phyloP scores from a whole-genome alignment of 2,888 invertebrate genomes.

The Cerceris ruficornis region DNA sequence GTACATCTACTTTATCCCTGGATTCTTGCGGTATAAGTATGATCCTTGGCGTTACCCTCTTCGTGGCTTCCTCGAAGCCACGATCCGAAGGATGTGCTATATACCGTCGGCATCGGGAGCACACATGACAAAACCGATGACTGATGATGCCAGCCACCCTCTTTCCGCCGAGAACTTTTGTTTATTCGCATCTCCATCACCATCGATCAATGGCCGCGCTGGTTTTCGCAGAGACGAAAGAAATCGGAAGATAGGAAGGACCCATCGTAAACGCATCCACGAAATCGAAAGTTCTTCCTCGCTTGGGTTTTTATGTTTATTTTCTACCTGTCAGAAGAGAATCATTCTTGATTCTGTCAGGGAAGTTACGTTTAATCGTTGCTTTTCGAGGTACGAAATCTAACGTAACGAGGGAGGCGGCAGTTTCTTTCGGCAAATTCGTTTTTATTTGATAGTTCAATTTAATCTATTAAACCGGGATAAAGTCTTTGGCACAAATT shows the following conservation, averaged over 20 bases:
- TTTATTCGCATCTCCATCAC: constrained; percentile 72
- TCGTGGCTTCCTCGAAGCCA: constrained; percentile 36
- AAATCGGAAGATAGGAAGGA: constrained; percentile 44
- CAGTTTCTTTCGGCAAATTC: too few species aligned
- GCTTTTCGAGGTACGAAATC: neutral
- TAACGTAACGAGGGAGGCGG: too few species aligned
- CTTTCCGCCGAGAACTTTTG: constrained; percentile 68
- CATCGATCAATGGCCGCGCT: constrained; percentile 70
- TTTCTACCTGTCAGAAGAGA: constrained; percentile 24
- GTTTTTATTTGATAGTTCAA: too few species aligned
- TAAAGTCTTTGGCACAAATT: too few species aligned
- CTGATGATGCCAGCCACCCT: constrained; percentile 69
- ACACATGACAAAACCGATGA: constrained; percentile 74
- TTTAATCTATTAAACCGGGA: too few species aligned
- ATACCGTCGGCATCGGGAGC: constrained; percentile 54
- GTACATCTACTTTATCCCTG: constrained; percentile 35
- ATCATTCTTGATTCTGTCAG: neutral
- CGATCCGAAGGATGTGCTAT: constrained; percentile 45
- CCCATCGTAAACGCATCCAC: constrained; percentile 45
- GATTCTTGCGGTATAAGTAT: constrained; percentile 19
- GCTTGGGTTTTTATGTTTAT: constrained; percentile 11
- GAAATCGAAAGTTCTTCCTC: constrained; percentile 45
- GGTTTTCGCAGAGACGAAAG: constrained; percentile 61
- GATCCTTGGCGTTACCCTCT: constrained; percentile 26
- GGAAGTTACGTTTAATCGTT: neutral